phyloP scores from a whole-genome alignment of 2,888 invertebrate species.

The Drosophila multiciliata region DNA sequence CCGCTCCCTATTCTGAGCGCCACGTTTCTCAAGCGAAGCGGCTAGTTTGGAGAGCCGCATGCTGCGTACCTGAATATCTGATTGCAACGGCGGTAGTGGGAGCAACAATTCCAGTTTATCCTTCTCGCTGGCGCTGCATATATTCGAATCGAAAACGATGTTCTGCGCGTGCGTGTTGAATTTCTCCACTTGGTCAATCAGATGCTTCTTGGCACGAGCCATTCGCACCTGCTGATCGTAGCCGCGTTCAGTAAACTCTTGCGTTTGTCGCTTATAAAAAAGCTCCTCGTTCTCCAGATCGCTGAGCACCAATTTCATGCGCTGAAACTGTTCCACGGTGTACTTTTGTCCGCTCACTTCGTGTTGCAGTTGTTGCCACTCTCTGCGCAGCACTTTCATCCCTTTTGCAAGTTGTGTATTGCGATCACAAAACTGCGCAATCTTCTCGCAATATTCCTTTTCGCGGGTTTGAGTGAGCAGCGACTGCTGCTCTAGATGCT shows the following conservation, averaged over 20 bases:
- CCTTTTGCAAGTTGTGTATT: constrained; percentile 19
- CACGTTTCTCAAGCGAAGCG: constrained; percentile 21
- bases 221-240: constrained; percentile 74
- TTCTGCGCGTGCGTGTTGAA: constrained; percentile 68
- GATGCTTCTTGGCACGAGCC: constrained; percentile 71
- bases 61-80: constrained; percentile 31
- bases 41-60: constrained; percentile 34
- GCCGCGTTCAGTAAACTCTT: constrained; percentile 68
- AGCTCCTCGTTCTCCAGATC: constrained; percentile 67
- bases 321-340: constrained; percentile 63
- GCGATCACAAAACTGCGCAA: constrained; percentile 2
- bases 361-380: constrained; percentile 45
- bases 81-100: constrained; percentile 39
- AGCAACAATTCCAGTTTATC: constrained; percentile 61
- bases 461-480: constrained; percentile 22
- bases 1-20: constrained; percentile 31
- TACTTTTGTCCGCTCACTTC: constrained; percentile 58
- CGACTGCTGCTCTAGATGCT: constrained; percentile 60
- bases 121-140: constrained; percentile 42
- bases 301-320: constrained; percentile 59
- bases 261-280: constrained; percentile 64
- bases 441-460: constrained; percentile 7
- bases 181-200: constrained; percentile 69
- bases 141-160: constrained; percentile 60
- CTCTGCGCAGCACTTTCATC: constrained; percentile 8